Evolutionary conservation across 2,888 invertebrate species (phyloP), one percentile per base, ranked within the genome.

Genomic region (Agriopis aurantiaria): DNA sequence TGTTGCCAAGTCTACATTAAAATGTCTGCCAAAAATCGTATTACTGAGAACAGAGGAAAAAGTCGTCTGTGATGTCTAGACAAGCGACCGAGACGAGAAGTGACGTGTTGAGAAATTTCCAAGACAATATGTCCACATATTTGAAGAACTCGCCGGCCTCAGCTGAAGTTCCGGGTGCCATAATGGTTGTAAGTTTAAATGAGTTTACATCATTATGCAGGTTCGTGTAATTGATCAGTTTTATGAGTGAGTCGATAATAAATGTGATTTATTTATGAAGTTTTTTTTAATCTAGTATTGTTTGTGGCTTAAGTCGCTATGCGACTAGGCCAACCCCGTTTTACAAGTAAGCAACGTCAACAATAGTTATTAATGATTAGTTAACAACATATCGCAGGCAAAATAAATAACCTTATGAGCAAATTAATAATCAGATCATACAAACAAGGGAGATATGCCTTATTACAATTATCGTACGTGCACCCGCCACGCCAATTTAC

Each of bases 1-100:
- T 85, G 86, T 89, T 93, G 93, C 92, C 93, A 93, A 92, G 88
- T 88, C 80, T 87, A 87, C 89, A 85, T 88, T 85, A 86, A 87
- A 82, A 82, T 81, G 82, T 84, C 89, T 93, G 93, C 92, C 93
- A 93, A 92, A 91, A 89, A 86, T 83, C 88, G 87, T 91, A 90
- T 89, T 92, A 92, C 92, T 86, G 87, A 89, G 92, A 91, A 91
- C 77, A 90, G 90, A 87, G 88, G 89, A 66, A 86, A 81, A 90
- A 88, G 80, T 86, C 84, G 80, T 85, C 82, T 83, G 81, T 80
- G 81, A 79, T 82, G 92, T 93, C 93, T 92, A 93, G 93, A 92
- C 92, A 86, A 83, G 71, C 80, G 83, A 82, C 79, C 85, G 90
- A 91, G 91, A 91, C 90, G 81, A 79, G 87, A 85, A 81, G 85